These are phyloP conservation scores for Suncus etruscus DNA, from an alignment of 2,113 vertebrate species.

Conservation along the genomic window DNA sequence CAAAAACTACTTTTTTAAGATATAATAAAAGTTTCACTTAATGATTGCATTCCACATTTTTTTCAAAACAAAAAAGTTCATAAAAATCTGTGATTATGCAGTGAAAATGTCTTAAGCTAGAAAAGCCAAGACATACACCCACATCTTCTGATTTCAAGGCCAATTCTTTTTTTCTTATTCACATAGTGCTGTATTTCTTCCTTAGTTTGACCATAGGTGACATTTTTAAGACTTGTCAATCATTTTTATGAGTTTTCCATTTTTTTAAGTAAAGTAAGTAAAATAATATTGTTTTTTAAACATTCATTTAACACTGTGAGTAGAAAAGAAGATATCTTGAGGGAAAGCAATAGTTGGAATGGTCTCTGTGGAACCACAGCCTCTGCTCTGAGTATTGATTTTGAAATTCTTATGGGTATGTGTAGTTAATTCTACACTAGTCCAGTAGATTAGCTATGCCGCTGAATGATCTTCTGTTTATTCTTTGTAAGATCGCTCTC, in stretches of 20 bases:
- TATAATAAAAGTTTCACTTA: no score
- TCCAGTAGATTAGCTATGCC: background rate
- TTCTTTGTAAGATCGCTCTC: no score
- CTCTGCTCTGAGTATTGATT: conserved; percentile 39
- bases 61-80: no score
- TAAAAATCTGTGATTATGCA: no score
- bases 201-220: background rate
- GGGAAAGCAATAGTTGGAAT: background rate
- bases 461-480: background rate
- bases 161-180: background rate
- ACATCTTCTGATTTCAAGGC: conserved; percentile 33
- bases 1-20: no score
- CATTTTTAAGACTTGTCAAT: conserved; percentile 46
- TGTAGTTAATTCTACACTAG: background rate
- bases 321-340: no score
- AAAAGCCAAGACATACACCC: no score
- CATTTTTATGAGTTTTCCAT: background rate
- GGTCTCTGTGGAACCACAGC: background rate
- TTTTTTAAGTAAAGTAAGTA: no score
- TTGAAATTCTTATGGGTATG: background rate
- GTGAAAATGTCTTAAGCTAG: no score
- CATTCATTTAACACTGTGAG: no score
- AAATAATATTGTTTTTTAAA: no score
- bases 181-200: background rate
- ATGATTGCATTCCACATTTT: no score